Percentiles rank a stretch among this genome's conserved stretches.
Conservation (phyloP, 2,888 invertebrate genomes). For the Hydropsyche betteni region DNA sequence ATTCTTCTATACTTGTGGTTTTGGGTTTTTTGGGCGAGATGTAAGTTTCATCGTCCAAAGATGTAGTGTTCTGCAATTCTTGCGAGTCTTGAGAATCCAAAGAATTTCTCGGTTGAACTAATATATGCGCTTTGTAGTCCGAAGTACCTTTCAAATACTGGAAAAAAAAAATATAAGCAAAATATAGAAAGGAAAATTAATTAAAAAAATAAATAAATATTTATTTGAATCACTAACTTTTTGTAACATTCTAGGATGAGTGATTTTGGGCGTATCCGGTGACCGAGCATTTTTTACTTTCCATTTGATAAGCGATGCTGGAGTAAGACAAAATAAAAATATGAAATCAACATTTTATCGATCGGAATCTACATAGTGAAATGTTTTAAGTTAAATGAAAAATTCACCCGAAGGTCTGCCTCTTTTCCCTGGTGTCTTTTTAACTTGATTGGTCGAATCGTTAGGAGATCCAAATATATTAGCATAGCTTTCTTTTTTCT, state of each 20-base stretch:
- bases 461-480: constrained; percentile 60
- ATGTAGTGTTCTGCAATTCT: constrained; percentile 47
- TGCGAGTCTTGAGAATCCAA: constrained; percentile 57
- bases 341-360: neutral
- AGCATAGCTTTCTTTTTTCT: constrained; percentile 63
- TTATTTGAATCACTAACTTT: constrained; percentile 41
- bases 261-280: constrained; percentile 42
- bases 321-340: neutral
- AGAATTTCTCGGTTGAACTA: constrained; percentile 61
- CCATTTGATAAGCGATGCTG: neutral
- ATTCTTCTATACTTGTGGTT: constrained; percentile 54
- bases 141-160: constrained; percentile 60
- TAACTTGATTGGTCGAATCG: constrained; percentile 54
- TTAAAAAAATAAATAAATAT: constrained; percentile 13
- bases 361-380: neutral
- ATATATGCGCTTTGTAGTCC: constrained; percentile 72
- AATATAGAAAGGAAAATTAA: neutral
- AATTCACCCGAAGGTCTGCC: constrained; percentile 37
- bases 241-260: constrained; percentile 48
- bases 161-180: constrained; percentile 52
- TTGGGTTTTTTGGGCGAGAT: constrained; percentile 32
- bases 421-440: constrained; percentile 56
- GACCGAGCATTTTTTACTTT: neutral
- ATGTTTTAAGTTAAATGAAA: neutral
- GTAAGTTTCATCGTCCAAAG: neutral